These are phyloP conservation scores for Rhinogobio ventralis DNA, from an alignment of 2,797 vertebrate genomes.

Conservation along the genomic window DNA sequence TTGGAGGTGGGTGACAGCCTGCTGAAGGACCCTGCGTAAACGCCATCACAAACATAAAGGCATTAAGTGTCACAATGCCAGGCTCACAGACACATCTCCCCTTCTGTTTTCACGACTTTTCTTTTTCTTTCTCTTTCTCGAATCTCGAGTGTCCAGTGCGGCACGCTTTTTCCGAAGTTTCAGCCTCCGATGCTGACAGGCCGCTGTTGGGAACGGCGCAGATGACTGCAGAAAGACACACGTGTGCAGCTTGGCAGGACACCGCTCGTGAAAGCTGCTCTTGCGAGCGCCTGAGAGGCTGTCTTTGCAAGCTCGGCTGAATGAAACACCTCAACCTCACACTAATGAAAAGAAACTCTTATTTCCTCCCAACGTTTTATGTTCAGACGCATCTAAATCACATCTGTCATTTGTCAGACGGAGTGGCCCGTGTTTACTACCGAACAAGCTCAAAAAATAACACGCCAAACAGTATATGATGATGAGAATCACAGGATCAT, in stretches of 20 bases:
- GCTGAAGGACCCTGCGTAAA: constrained; percentile 59
- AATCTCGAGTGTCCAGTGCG: constrained; percentile 55
- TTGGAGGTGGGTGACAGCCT: constrained; percentile 57
- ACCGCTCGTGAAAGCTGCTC: constrained; percentile 35
- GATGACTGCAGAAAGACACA: constrained; percentile 92
- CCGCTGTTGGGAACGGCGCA: constrained; percentile 91
- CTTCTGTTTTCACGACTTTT: constrained; percentile 57
- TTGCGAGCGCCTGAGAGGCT: constrained; percentile 25
- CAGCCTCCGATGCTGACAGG: constrained; percentile 81
- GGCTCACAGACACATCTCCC: constrained; percentile 55
- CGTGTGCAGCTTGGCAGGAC: constrained; percentile 59
- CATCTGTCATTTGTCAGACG: background rate
- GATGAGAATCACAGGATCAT: constrained; percentile 37
- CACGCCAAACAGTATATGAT: constrained; percentile 1
- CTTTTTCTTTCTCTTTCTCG: constrained; percentile 45
- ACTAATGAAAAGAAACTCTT: constrained; percentile 62
- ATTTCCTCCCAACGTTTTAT: constrained; percentile 19
- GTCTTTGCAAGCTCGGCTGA: constrained; percentile 40
- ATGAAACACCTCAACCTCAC: constrained; percentile 42
- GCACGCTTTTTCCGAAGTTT: constrained; percentile 69
- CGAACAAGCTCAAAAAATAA: constrained; percentile 26
- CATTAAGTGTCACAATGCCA: constrained; percentile 62
- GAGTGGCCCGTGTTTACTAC: constrained; percentile 42
- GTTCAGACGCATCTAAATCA: constrained; percentile 18
- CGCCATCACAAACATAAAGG: constrained; percentile 61